Conservation (phyloP, 2,888 invertebrate species). For the Dermolepida albohirtum region DNA sequence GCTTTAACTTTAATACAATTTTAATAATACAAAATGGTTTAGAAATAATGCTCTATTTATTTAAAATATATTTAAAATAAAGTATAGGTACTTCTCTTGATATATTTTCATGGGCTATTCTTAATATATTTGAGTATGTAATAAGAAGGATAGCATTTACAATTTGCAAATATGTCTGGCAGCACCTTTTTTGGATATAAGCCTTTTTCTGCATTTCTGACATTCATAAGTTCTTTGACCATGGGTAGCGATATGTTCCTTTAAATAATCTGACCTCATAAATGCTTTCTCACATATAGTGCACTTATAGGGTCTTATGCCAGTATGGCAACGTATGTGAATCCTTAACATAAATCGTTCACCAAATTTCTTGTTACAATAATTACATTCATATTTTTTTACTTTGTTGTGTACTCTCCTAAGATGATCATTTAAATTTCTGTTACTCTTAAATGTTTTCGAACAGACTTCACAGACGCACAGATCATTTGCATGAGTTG, state of each 20-base stretch:
- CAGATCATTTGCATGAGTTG: conserved; percentile 55
- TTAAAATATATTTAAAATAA: too few species aligned
- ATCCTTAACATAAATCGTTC: conserved; percentile 57
- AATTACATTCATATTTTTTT: conserved; percentile 56
- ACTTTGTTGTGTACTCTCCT: conserved; percentile 55
- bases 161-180: conserved; percentile 54
- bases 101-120: not conserved
- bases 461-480: conserved; percentile 58
- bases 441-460: conserved; percentile 56
- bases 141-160: not conserved
- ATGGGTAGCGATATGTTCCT: conserved; percentile 56
- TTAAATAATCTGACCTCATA: conserved; percentile 56
- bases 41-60: too few species aligned
- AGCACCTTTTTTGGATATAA: conserved; percentile 55
- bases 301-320: conserved; percentile 56
- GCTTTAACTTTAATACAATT: too few species aligned
- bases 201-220: conserved; percentile 54
- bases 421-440: conserved; percentile 57
- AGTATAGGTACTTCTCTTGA: not conserved
- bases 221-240: conserved; percentile 53
- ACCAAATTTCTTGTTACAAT: conserved; percentile 56
- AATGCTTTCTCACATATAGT: conserved; percentile 55
- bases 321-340: conserved; percentile 57
- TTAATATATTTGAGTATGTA: not conserved
- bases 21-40: too few species aligned